phyloP scores from a whole-genome alignment of 1,140 invertebrate species.

The Macrotrachela quadricornifera region DNA sequence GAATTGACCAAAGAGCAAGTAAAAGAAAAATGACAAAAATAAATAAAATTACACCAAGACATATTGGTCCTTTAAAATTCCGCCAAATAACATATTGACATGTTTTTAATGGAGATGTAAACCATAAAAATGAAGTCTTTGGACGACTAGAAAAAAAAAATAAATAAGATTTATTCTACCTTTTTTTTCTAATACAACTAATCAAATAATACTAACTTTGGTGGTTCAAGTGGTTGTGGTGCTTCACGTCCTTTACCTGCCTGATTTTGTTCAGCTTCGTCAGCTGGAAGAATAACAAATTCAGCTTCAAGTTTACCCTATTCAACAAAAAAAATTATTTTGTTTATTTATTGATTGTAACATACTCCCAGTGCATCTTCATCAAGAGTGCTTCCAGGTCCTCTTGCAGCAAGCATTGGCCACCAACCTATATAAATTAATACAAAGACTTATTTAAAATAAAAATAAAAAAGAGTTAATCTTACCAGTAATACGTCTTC shows the following conservation, averaged over 20 bases:
- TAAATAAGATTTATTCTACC: too few relatives aligned
- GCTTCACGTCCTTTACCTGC: slow-evolving; percentile 60
- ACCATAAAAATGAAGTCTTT: slow-evolving; percentile 11
- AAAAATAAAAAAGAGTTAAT: too few relatives aligned
- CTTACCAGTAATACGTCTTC: slow-evolving; percentile 41
- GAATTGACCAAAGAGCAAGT: too few relatives aligned
- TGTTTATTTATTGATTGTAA: neutral
- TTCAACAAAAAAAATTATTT: neutral
- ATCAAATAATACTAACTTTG: slow-evolving; percentile 65
- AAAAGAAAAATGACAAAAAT: too few relatives aligned
- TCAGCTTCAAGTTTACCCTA: slow-evolving; percentile 76
- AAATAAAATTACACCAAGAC: neutral
- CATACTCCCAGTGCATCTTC: too few relatives aligned
- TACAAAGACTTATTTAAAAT: too few relatives aligned
- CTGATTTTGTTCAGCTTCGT: slow-evolving; percentile 67
- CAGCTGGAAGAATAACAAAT: slow-evolving; percentile 56
- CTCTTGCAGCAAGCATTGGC: slow-evolving; percentile 50
- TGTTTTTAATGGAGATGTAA: slow-evolving; percentile 11
- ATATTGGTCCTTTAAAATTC: slow-evolving; percentile 11
- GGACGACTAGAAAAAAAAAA: slow-evolving; percentile 7
- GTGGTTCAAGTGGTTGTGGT: slow-evolving; percentile 65
- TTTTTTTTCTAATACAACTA: neutral
- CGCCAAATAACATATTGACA: slow-evolving; percentile 11
- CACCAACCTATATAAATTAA: slow-evolving; percentile 54
- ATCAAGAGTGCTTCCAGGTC: too few relatives aligned